Conservation (phyloP, 2,113 vertebrate species). For the Poeciliopsis turrubarensis region DNA sequence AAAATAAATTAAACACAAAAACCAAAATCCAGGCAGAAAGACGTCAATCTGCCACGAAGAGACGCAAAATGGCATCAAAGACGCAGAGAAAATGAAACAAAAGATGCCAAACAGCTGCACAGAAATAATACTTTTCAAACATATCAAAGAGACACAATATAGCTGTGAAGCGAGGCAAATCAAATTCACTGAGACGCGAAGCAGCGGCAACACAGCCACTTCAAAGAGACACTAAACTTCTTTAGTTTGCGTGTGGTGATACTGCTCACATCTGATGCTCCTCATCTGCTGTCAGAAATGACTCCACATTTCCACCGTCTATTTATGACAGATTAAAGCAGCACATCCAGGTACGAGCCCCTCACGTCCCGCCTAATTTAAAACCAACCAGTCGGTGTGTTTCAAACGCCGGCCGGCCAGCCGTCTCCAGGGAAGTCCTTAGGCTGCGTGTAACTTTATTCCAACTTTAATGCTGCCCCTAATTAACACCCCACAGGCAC, state of each 20-base stretch:
- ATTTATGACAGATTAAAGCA: conserved; percentile 26
- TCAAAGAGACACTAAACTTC: background rate
- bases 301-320: background rate
- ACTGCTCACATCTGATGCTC: background rate
- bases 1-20: background rate
- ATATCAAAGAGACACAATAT: background rate
- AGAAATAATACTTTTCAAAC: background rate
- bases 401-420: conserved; percentile 1
- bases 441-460: conserved; percentile 38
- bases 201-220: background rate
- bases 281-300: background rate
- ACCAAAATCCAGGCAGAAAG: background rate
- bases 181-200: background rate
- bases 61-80: background rate
- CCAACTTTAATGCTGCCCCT: conserved; percentile 46
- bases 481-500: conserved; percentile 55
- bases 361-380: conserved; percentile 38
- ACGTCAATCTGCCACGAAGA: background rate
- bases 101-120: background rate
- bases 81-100: background rate
- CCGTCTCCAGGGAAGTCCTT: conserved; percentile 46
- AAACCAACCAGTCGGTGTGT: conserved; percentile 14
- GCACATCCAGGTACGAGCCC: background rate
- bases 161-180: background rate
- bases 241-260: background rate